Evolutionary conservation across 2,888 invertebrate species (phyloP).

Genomic region (Scaptomyza parva): DNA sequence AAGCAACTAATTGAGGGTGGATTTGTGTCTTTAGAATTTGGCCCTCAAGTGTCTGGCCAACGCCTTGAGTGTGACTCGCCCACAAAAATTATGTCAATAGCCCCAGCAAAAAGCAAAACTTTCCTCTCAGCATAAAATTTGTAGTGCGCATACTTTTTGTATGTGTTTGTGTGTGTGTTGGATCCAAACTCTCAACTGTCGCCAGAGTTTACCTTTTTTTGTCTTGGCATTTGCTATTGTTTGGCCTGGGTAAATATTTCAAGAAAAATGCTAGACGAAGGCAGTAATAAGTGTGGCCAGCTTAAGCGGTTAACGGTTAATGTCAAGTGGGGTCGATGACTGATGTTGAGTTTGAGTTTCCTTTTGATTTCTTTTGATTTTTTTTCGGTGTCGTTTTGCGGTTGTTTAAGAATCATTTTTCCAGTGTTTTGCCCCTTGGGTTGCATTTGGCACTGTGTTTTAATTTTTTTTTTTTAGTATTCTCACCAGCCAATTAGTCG

Average conservation of each 20-base stretch:
- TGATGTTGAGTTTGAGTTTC: slow-evolving; percentile 26
- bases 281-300: slow-evolving; percentile 57
- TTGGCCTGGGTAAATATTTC: slow-evolving; percentile 67
- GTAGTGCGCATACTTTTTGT: slow-evolving; percentile 25
- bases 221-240: slow-evolving; percentile 53
- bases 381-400: slow-evolving; percentile 46
- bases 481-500: slow-evolving; percentile 70
- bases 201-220: slow-evolving; percentile 42
- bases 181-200: slow-evolving; percentile 27
- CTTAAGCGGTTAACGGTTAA: slow-evolving; percentile 57
- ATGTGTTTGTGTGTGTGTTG: slow-evolving; percentile 15
- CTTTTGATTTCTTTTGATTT: slow-evolving; percentile 59
- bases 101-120: slow-evolving; percentile 43
- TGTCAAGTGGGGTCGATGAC: slow-evolving; percentile 72
- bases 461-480: not conserved
- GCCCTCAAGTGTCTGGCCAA: slow-evolving; percentile 72
- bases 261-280: slow-evolving; percentile 72
- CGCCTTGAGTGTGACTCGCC: slow-evolving; percentile 76
- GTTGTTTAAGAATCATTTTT: slow-evolving; percentile 62
- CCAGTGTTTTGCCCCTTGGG: slow-evolving; percentile 20
- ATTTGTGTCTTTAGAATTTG: slow-evolving; percentile 56
- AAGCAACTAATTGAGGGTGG: slow-evolving; percentile 75
- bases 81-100: slow-evolving; percentile 80
- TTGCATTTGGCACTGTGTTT: slow-evolving; percentile 39
- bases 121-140: slow-evolving; percentile 23